phyloP scores from a whole-genome alignment of 2,113 vertebrate species.

The Orientallactaga bullata region DNA sequence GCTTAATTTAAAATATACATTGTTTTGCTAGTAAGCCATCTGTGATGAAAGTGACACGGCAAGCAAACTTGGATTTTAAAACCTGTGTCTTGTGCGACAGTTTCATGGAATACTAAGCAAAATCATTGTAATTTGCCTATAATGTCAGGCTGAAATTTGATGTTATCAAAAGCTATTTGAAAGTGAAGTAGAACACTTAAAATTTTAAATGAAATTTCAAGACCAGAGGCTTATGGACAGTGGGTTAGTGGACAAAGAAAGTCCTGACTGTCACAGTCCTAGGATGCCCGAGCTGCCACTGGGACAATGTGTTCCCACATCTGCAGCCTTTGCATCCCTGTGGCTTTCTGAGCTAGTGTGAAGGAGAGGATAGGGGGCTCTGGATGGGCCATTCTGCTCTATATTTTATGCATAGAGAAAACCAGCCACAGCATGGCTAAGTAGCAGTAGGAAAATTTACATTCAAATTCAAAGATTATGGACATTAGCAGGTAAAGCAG shows the following conservation, averaged over 20 bases:
- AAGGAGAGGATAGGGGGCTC: neutral
- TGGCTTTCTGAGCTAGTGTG: neutral
- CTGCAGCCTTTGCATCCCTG: neutral
- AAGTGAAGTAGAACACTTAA: neutral
- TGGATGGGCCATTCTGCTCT: neutral
- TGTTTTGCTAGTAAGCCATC: neutral
- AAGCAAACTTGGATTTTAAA: neutral
- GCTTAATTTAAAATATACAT: neutral
- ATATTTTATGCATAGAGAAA: neutral
- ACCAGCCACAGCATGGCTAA: neutral
- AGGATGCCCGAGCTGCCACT: neutral
- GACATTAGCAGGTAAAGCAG: neutral
- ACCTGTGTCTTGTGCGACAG: neutral
- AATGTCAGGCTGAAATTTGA: neutral
- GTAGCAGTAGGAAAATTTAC: neutral
- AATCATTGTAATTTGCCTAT: neutral
- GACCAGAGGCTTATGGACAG: neutral
- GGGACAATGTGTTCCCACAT: neutral
- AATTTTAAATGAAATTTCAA: neutral
- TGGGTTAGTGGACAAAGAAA: neutral
- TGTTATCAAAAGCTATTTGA: neutral
- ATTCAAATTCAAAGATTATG: neutral
- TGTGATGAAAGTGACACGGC: neutral
- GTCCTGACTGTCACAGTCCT: accelerated
- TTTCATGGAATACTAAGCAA: neutral